Percentiles rank a stretch among this genome's conserved stretches.
Conservation (phyloP, 2,888 invertebrate species). For the Heliothis peltigera region DNA sequence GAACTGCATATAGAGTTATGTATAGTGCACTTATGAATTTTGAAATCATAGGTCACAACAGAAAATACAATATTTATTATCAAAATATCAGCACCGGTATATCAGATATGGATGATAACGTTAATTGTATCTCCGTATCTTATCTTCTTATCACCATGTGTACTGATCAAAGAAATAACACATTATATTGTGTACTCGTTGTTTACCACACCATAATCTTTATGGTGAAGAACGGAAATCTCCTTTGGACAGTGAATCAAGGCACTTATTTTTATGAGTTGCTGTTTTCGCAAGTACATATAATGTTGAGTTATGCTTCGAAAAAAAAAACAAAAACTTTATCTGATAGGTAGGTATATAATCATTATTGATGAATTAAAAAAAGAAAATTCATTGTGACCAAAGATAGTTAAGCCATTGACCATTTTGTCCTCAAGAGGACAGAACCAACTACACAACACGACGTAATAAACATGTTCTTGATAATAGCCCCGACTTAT, state of each 20-base stretch:
- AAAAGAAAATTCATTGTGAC: no score
- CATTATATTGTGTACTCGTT: constrained; percentile 12
- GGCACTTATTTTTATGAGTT: no score
- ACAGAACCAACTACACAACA: not conserved
- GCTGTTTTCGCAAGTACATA: no score
- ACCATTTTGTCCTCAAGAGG: not conserved
- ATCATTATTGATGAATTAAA: no score
- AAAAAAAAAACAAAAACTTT: no score
- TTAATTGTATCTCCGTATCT: constrained; percentile 23
- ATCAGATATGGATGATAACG: constrained; percentile 21
- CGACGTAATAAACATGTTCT: not conserved
- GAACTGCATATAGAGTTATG: no score
- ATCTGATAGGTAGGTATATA: no score
- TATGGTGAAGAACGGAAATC: no score
- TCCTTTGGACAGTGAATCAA: no score
- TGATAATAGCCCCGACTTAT: not conserved
- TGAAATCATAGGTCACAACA: not conserved
- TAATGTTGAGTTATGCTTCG: no score
- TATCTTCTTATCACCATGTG: constrained; percentile 45
- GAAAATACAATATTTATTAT: constrained; percentile 12
- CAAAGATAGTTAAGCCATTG: no score
- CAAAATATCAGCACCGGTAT: constrained; percentile 22
- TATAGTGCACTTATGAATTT: no score
- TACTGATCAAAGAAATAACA: constrained; percentile 43
- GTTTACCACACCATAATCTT: constrained; percentile 5